phyloP scores from a whole-genome alignment of 2,113 vertebrate genomes.

The Mesembrinibis cayennensis region DNA sequence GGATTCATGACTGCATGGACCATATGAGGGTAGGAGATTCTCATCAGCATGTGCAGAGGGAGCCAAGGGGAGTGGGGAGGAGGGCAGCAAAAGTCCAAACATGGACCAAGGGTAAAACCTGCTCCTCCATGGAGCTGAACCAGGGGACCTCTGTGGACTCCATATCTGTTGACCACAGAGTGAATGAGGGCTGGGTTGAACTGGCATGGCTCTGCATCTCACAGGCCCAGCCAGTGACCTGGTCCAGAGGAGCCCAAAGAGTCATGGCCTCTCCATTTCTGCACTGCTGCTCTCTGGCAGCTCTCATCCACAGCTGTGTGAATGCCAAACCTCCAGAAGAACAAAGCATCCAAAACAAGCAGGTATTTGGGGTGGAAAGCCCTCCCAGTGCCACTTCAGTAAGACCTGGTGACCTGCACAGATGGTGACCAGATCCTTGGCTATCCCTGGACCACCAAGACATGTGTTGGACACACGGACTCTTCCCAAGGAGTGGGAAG shows the following conservation, averaged over 20 bases:
- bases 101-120: neutral
- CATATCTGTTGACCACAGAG: fast-evolving
- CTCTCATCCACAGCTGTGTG: neutral
- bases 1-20: neutral
- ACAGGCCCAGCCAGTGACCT: neutral
- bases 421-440: neutral
- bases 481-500: neutral
- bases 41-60: neutral
- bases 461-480: fast-evolving
- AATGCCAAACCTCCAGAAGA: neutral
- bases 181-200: neutral
- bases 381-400: neutral
- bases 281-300: neutral
- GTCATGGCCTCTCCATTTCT: neutral
- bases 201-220: neutral
- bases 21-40: neutral
- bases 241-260: neutral
- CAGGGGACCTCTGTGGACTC: neutral
- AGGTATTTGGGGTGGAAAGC: neutral
- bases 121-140: neutral
- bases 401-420: neutral
- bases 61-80: neutral
- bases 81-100: neutral
- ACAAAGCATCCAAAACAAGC: neutral
- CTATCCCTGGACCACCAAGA: neutral